A percentile compares a stretch with the other conserved stretches of the same genome.
phyloP scores from a whole-genome alignment of 53 echinoderm and acorn worm species.

The Paelopatides confundens region DNA sequence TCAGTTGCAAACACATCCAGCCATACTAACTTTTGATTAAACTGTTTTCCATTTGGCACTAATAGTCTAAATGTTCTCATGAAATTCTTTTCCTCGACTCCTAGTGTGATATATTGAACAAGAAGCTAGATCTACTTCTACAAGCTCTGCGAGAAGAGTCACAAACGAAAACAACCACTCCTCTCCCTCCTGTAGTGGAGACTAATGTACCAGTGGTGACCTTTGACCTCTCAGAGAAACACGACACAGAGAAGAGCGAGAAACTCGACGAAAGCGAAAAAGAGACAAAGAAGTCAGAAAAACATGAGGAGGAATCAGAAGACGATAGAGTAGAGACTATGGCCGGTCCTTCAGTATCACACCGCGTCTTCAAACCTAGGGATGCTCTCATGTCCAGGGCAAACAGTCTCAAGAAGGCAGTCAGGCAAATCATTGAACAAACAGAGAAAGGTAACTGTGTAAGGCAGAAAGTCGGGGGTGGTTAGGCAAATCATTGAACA shows the following conservation, averaged over 20 bases:
- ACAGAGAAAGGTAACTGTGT: slow-evolving; percentile 85
- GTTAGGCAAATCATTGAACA: no score
- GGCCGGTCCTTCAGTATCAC: slow-evolving; percentile 84
- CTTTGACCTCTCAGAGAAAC: slow-evolving; percentile 69
- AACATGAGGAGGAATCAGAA: slow-evolving; percentile 58
- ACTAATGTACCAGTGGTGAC: slow-evolving; percentile 63
- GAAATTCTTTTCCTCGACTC: neutral
- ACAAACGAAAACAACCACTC: slow-evolving; percentile 77
- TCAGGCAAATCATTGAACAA: slow-evolving; percentile 94
- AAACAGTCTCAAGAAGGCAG: slow-evolving; percentile 96
- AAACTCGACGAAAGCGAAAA: slow-evolving; percentile 60
- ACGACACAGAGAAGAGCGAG: slow-evolving; percentile 64
- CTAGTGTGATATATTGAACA: slow-evolving; percentile 84
- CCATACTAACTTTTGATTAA: no score
- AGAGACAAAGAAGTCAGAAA: slow-evolving; percentile 32
- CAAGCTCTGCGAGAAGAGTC: slow-evolving; percentile 89
- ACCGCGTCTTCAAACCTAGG: slow-evolving; percentile 89
- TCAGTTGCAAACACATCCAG: no score
- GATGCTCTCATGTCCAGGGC: slow-evolving; percentile 96
- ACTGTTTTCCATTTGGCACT: no score
- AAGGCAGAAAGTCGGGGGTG: no score
- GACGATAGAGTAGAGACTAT: slow-evolving; percentile 82
- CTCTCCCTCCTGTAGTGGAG: slow-evolving; percentile 15
- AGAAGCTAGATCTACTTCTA: slow-evolving; percentile 90
- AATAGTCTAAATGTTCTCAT: no score